phyloP scores from a whole-genome alignment of 2,113 vertebrate genomes.

The Progne subis region DNA sequence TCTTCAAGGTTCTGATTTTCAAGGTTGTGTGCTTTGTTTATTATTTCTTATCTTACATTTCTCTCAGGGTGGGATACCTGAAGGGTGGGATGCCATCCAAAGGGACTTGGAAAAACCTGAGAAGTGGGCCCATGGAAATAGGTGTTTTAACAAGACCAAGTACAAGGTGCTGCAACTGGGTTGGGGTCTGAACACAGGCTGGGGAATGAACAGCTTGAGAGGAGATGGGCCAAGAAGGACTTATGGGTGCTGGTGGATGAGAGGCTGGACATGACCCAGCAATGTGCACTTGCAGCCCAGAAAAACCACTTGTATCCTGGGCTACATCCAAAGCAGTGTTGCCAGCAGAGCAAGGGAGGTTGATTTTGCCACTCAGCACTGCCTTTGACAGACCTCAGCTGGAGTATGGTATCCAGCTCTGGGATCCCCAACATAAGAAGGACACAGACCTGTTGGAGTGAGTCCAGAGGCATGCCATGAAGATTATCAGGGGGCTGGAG shows the following conservation, averaged over 20 bases:
- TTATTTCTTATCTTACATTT: no score
- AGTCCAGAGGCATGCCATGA: neutral
- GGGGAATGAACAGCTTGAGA: neutral
- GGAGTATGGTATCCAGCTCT: neutral
- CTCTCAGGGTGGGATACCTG: neutral
- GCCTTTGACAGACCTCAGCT: neutral
- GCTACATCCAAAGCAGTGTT: neutral
- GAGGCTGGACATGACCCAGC: neutral
- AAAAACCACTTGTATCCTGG: neutral
- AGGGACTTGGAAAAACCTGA: neutral
- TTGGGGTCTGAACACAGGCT: neutral
- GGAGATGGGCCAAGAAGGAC: neutral
- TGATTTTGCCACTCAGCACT: neutral
- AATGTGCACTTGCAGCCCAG: neutral
- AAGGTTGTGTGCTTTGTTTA: no score
- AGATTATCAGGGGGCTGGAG: neutral
- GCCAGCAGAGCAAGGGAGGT: neutral
- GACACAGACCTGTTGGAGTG: neutral
- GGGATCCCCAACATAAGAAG: accelerated
- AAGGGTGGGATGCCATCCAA: neutral
- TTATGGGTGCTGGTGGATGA: neutral
- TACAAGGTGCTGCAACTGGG: neutral
- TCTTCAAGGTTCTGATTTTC: no score
- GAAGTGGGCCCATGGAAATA: neutral
- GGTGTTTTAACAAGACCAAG: neutral